A percentile compares a stretch with the other conserved stretches of the same genome.
Evolutionary conservation across 2,888 invertebrate genomes (phyloP).

Genomic region (Branchipolynoe longqiensis): DNA sequence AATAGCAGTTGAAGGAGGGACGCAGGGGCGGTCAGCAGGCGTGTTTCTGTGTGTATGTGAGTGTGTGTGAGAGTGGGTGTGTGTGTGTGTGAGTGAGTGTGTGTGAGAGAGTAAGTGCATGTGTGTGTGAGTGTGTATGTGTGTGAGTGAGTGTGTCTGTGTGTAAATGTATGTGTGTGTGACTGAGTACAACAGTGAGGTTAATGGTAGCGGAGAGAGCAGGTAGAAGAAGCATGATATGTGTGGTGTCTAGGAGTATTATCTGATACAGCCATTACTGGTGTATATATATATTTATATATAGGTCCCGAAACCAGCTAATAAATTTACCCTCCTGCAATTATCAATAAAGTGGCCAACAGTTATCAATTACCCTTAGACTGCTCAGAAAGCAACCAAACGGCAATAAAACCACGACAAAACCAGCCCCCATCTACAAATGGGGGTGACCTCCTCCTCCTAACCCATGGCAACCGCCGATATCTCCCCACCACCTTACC

Average conservation of each 20-base stretch:
- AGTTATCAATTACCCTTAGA: no score
- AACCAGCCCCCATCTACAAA: neutral
- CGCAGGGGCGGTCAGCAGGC: no score
- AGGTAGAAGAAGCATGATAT: slow-evolving; percentile 11
- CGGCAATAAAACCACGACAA: no score
- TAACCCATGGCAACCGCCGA: slow-evolving; percentile 2
- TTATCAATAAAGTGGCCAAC: no score
- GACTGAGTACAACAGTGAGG: neutral
- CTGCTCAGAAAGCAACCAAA: no score
- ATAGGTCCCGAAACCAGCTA: slow-evolving; percentile 44
- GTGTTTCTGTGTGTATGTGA: no score
- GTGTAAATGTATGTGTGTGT: neutral
- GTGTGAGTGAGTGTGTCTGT: neutral
- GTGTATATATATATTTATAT: neutral
- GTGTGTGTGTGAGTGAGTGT: neutral
- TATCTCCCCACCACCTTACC: slow-evolving; percentile 56
- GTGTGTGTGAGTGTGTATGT: neutral
- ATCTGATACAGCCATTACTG: neutral
- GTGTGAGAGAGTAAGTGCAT: neutral
- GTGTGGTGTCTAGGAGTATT: no score
- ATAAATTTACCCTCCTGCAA: neutral
- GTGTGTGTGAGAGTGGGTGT: neutral
- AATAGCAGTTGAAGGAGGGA: no score
- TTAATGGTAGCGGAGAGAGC: neutral
- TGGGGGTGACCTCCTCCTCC: neutral